These are phyloP conservation scores for Eupithecia abbreviata DNA, from an alignment of 2,888 invertebrate genomes.

Conservation along the genomic window DNA sequence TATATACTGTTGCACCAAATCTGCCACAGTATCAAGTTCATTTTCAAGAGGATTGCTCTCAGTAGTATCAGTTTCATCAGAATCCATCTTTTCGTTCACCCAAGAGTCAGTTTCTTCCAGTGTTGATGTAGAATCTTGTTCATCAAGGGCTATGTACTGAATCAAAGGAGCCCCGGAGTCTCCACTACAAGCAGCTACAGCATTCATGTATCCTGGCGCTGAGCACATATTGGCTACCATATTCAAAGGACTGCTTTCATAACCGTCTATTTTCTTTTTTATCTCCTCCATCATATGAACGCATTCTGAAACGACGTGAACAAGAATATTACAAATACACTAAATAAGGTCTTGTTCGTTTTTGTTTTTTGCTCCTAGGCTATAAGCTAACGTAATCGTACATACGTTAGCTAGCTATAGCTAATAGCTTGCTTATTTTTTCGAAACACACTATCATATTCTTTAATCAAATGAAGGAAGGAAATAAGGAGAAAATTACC, in stretches of 20 bases:
- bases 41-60: background rate
- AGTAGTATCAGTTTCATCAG: background rate
- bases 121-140: slow-evolving; percentile 41
- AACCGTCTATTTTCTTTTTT: background rate
- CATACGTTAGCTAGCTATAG: background rate
- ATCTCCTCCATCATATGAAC: background rate
- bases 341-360: background rate
- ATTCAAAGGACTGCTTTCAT: slow-evolving; percentile 57
- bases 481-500: slow-evolving; percentile 52
- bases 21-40: slow-evolving; percentile 6
- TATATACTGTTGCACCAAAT: slow-evolving; percentile 36
- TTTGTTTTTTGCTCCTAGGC: background rate
- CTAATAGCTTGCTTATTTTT: background rate
- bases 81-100: background rate
- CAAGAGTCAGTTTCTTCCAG: slow-evolving; percentile 9
- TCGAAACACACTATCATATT: background rate
- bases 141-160: slow-evolving; percentile 49
- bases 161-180: slow-evolving; percentile 84
- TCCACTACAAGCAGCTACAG: slow-evolving; percentile 80
- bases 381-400: no score
- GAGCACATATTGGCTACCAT: slow-evolving; percentile 80
- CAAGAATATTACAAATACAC: background rate
- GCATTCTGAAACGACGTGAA: no score
- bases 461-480: background rate
- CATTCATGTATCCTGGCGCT: slow-evolving; percentile 73